Evolutionary conservation across 2,113 vertebrate species (phyloP).

Genomic region (Trochalopteron elliotii): DNA sequence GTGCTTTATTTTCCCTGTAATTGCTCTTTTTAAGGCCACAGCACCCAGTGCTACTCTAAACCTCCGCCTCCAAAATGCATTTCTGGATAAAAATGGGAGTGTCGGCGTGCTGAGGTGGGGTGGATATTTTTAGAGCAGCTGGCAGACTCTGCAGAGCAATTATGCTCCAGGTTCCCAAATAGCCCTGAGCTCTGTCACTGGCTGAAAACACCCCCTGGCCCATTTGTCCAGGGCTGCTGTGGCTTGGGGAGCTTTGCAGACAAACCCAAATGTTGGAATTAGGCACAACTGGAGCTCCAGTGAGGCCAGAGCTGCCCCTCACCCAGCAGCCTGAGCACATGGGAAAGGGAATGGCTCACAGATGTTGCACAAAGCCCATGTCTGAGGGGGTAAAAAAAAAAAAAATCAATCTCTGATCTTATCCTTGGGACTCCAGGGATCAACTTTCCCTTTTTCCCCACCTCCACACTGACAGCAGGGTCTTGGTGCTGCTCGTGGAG

Average conservation of each 20-base stretch:
- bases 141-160: conserved; percentile 2
- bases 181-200: not conserved
- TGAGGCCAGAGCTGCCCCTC: not conserved
- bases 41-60: not conserved
- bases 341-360: conserved; percentile 11
- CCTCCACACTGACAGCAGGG: accelerated
- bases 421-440: not conserved
- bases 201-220: not conserved
- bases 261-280: not conserved
- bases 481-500: not conserved
- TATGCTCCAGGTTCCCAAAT: not conserved
- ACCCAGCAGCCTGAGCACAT: not conserved
- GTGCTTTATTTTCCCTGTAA: not conserved
- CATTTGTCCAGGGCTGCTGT: accelerated
- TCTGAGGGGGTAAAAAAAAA: not conserved
- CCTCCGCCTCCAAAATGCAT: not conserved
- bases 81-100: not conserved
- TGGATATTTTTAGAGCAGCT: conserved; percentile 42
- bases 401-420: not conserved
- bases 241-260: not conserved
- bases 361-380: conserved; percentile 22
- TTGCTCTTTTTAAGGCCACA: not conserved
- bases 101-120: not conserved
- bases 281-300: not conserved
- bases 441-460: not conserved